Percentiles rank a stretch among this genome's conserved stretches.
phyloP scores from a whole-genome alignment of 2,113 vertebrate genomes.

The Nibea coibor region DNA sequence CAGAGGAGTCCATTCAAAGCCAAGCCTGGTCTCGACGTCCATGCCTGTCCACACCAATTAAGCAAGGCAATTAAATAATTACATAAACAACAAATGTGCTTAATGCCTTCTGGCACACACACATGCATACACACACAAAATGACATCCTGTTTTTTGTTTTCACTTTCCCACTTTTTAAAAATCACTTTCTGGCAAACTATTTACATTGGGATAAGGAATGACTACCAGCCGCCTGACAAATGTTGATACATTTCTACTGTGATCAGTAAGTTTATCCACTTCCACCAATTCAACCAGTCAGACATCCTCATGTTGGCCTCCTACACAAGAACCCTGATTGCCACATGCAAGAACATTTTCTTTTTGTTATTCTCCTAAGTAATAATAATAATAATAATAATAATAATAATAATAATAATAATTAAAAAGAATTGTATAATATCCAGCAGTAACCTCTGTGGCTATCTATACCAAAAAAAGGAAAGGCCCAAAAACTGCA shows the following conservation, averaged over 20 bases:
- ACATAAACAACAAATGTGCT: not conserved
- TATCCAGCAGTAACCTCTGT: too few species aligned
- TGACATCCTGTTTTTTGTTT: not conserved
- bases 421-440: too few species aligned
- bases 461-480: too few species aligned
- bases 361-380: not conserved
- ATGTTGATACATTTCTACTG: not conserved
- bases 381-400: too few species aligned
- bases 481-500: too few species aligned
- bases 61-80: not conserved
- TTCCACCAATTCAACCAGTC: not conserved
- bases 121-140: not conserved
- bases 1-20: slow-evolving; percentile 92
- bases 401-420: too few species aligned
- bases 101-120: not conserved
- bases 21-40: slow-evolving; percentile 87
- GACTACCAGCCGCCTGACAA: not conserved
- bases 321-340: too few species aligned
- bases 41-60: slow-evolving; percentile 81
- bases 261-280: not conserved
- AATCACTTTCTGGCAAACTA: not conserved
- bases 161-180: not conserved
- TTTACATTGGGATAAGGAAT: not conserved
- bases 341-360: not conserved
- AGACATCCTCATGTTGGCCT: not conserved